Percentiles rank a stretch among this genome's conserved stretches.
These are phyloP conservation scores for Petrolisthes cinctipes DNA, from an alignment of 2,888 invertebrate species.

Conservation along the genomic window DNA sequence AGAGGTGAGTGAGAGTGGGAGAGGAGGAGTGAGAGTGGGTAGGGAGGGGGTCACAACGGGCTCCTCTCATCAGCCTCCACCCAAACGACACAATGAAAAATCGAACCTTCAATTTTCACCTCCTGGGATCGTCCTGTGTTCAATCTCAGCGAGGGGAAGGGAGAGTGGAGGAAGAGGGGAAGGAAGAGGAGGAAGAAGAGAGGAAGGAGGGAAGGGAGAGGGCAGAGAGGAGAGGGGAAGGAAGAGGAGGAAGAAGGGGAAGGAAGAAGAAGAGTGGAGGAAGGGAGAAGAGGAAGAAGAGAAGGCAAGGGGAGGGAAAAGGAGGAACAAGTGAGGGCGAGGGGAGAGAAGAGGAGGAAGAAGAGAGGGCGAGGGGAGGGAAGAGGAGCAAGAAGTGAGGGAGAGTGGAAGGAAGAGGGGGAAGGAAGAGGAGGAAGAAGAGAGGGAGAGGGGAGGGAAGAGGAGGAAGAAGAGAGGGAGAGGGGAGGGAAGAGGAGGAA, in stretches of 20 bases:
- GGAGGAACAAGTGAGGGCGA: neutral
- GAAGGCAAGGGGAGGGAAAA: neutral
- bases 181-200: no score
- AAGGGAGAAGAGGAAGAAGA: neutral
- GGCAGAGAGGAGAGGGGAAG: neutral
- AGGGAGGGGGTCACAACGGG: neutral
- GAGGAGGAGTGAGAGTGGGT: neutral
- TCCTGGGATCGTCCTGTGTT: conserved; percentile 36
- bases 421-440: neutral
- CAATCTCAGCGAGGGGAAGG: conserved; percentile 13
- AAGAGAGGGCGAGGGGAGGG: neutral
- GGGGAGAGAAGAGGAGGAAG: neutral
- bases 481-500: neutral
- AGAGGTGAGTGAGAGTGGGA: neutral
- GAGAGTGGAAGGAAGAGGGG: neutral
- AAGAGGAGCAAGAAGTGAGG: neutral
- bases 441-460: neutral
- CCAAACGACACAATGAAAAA: conserved; percentile 38
- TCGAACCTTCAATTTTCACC: conserved; percentile 41
- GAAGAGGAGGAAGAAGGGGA: neutral
- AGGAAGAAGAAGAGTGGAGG: neutral
- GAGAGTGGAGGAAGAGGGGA: neutral
- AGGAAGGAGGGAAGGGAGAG: neutral
- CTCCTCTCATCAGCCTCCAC: conserved; percentile 8
- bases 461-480: neutral